Evolutionary conservation across 2,113 vertebrate genomes (phyloP).

Genomic region (Cyanoderma ruficeps): DNA sequence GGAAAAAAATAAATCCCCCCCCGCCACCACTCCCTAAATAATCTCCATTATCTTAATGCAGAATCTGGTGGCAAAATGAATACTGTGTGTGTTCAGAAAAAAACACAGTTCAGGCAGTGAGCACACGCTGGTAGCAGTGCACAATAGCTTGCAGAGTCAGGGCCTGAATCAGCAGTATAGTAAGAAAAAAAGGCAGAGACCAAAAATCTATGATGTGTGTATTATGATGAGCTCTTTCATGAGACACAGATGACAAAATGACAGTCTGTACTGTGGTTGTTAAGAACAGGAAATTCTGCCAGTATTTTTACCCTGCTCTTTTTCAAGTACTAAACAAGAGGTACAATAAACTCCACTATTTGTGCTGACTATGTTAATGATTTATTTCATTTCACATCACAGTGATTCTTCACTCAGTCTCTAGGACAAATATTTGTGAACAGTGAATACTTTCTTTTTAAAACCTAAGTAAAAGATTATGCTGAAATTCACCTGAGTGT

Average conservation of each 20-base stretch:
- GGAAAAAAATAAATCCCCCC: background rate
- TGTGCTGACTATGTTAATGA: background rate
- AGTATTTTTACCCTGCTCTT: background rate
- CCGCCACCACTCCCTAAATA: background rate
- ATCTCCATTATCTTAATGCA: background rate
- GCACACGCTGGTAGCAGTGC: background rate
- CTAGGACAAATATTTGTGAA: background rate
- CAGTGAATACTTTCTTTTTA: background rate
- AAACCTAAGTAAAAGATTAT: background rate
- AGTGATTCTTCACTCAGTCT: background rate
- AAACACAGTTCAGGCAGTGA: background rate
- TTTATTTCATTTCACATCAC: background rate
- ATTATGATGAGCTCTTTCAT: background rate
- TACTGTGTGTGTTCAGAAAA: background rate
- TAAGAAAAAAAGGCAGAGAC: background rate
- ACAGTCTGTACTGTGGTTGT: background rate
- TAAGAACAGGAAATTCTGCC: background rate
- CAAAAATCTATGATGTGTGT: background rate
- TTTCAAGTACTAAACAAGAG: background rate
- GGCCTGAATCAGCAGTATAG: background rate
- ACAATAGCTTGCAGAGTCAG: background rate
- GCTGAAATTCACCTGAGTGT: background rate
- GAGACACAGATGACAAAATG: background rate
- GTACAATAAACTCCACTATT: background rate
- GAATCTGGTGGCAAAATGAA: background rate